These are phyloP conservation scores for Hippolais icterina DNA, from an alignment of 2,113 vertebrate species.

Conservation along the genomic window DNA sequence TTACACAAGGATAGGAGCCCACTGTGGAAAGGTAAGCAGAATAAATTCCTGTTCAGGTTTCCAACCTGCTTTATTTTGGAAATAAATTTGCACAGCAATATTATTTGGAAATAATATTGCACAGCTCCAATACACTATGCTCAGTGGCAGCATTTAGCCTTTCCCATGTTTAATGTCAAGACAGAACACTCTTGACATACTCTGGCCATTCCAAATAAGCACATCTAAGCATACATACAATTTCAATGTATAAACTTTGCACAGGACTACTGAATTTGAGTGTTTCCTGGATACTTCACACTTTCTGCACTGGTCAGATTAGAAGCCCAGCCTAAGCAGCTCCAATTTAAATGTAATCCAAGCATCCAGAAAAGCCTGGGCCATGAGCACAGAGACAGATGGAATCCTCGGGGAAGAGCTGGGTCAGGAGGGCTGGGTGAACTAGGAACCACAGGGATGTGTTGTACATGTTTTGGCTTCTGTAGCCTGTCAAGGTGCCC, in stretches of 20 bases:
- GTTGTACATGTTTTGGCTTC: neutral
- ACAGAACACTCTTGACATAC: neutral
- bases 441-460: neutral
- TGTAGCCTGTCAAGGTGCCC: neutral
- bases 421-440: neutral
- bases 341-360: neutral
- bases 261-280: neutral
- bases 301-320: neutral
- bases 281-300: neutral
- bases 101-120: no score
- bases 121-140: neutral
- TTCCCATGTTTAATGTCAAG: neutral
- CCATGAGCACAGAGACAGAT: neutral
- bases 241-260: neutral
- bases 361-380: neutral
- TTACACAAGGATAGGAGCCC: neutral
- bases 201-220: neutral
- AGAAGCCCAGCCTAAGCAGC: neutral
- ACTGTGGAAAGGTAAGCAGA: neutral
- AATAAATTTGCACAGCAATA: no score
- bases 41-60: neutral
- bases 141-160: neutral
- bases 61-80: neutral
- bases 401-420: accelerated
- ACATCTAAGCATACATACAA: neutral